Evolutionary conservation across 2,113 vertebrate species (phyloP), one percentile per base, ranked within the genome.

Genomic region (Podiceps cristatus): DNA sequence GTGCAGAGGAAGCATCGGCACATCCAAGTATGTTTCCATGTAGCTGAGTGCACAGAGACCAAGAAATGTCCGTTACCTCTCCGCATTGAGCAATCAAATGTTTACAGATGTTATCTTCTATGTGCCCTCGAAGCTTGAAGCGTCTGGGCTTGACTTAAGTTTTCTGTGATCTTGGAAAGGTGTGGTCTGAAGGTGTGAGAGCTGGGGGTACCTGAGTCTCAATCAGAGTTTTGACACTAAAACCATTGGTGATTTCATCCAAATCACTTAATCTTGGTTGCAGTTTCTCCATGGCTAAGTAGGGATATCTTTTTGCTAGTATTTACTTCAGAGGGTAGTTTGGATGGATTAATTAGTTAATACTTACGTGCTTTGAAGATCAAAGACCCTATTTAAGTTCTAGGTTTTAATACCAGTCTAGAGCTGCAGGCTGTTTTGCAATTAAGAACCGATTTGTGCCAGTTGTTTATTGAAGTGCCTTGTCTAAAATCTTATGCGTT

Each of bases 291-390:
- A 1, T 85, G 82, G 79, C 18, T 90, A 37, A 93, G 69, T 40
- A 35, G 68, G 31, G 55, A 20, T 68, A 28, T 53, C 74, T 91
- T 73, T 67, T 75, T 59, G 73, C 56, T 64, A 37, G 22, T 85
- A 27, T 50, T 93, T 75, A 50, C 58, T 92, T 87, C 58, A 68
- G 76, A 91, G 83, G 13, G 35, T 58, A 28, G 35, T 75, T 96
- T 58, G 76, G 24, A 13, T 92, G 91, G 86, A 82, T 97, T 60
- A 82, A 85, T 96, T 78, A 94, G 50, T 88, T 84, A 85, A 69
- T 94, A 63, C 33, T 85, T 35, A 18, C 88, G 64, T 63, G 42
- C 93, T 96, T 97, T 97, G 94, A 96, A 96, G 89, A 92, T 94
- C 92, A 92, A 95, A 96, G 85, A 45, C 47, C 33, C 25, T 72